Evolutionary conservation across 2,797 vertebrate genomes (phyloP).

Genomic region (Cryptoprocta ferox): DNA sequence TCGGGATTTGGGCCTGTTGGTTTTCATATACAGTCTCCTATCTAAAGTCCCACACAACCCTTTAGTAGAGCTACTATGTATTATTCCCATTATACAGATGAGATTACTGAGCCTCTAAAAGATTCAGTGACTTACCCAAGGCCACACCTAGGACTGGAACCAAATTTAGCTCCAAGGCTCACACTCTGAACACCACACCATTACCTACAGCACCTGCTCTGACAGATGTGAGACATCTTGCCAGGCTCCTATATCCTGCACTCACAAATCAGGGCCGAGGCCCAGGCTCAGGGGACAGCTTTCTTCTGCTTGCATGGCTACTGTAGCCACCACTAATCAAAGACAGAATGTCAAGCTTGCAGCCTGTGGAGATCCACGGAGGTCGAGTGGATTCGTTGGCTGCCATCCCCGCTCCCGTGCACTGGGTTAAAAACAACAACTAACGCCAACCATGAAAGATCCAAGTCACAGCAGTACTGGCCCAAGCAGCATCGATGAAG

Average conservation of each 20-base stretch:
- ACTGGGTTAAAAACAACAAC: slow-evolving; percentile 70
- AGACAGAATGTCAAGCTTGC: not conserved
- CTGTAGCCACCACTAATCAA: not conserved
- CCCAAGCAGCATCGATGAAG: slow-evolving; percentile 89
- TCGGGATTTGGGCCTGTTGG: not conserved
- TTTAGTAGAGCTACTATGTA: not conserved
- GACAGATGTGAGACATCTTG: not conserved
- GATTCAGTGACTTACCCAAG: not conserved
- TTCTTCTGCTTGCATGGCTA: not conserved
- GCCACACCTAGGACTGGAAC: not conserved
- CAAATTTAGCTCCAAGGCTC: not conserved
- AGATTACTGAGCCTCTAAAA: not conserved
- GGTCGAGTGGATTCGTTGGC: too few relatives aligned
- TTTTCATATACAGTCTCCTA: not conserved
- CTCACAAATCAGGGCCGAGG: not conserved
- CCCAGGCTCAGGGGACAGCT: not conserved
- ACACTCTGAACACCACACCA: not conserved
- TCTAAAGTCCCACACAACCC: not conserved
- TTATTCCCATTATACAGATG: not conserved
- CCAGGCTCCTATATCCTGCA: not conserved
- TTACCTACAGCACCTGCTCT: not conserved
- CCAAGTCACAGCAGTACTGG: slow-evolving; percentile 90
- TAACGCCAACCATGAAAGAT: slow-evolving; percentile 91
- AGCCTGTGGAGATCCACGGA: too few relatives aligned
- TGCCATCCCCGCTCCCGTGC: too few relatives aligned